A percentile compares a stretch with the other conserved stretches of the same genome.
Conservation (phyloP, 92 coral and sea anemone species). For the Siderastrea radians region DNA sequence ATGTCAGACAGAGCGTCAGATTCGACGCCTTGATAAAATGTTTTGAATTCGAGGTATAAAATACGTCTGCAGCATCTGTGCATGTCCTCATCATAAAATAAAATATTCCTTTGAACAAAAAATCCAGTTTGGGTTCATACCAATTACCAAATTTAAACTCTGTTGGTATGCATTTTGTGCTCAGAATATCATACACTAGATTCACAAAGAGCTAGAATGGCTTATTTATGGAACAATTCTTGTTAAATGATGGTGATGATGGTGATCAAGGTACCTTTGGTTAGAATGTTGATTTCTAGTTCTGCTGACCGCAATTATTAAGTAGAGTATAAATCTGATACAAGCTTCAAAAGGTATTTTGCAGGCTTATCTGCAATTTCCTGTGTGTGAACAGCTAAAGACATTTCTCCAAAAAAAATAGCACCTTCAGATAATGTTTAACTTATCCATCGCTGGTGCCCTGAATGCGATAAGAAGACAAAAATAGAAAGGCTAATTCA, state of each 20-base stretch:
- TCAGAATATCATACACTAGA: neutral
- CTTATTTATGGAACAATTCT: neutral
- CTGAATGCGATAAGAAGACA: neutral
- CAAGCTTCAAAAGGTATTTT: conserved; percentile 18
- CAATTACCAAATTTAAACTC: neutral
- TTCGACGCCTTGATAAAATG: conserved; percentile 28
- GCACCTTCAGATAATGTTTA: neutral
- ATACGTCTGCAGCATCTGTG: neutral
- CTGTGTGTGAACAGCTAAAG: conserved; percentile 14
- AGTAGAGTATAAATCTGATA: conserved; percentile 11
- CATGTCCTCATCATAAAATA: neutral
- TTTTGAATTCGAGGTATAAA: neutral
- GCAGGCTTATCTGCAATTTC: conserved; percentile 44
- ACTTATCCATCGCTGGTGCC: neutral
- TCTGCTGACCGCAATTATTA: neutral
- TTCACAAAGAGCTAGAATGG: neutral
- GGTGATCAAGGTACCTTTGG: neutral
- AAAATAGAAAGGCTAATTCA: neutral
- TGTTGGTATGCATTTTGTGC: no score
- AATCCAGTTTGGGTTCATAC: neutral
- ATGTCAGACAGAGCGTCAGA: conserved; percentile 9
- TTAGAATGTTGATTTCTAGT: neutral
- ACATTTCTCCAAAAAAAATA: neutral
- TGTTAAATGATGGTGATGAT: neutral
- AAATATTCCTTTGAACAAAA: neutral